Evolutionary conservation across 1,140 invertebrate genomes (phyloP).

Genomic region (Panonychus citri): DNA sequence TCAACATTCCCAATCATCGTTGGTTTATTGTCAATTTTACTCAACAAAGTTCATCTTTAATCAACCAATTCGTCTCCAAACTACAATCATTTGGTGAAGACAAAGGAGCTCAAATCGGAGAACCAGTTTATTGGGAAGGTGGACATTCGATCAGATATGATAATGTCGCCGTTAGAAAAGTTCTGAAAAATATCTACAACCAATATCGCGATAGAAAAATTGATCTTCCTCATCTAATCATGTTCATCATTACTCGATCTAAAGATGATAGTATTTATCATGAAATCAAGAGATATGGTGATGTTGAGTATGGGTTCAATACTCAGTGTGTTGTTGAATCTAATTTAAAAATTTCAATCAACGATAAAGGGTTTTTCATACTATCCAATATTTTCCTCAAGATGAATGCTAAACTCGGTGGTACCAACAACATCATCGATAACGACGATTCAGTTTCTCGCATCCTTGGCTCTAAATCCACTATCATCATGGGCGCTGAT

Average conservation of each 20-base stretch:
- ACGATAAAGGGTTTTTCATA: slow-evolving; percentile 20
- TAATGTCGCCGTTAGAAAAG: no score
- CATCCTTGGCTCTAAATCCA: background rate
- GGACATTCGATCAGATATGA: background rate
- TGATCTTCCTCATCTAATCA: no score
- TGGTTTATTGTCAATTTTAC: background rate
- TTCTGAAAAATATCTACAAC: no score
- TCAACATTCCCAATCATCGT: background rate
- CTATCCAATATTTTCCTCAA: slow-evolving; percentile 52
- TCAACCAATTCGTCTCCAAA: no score
- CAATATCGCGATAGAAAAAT: no score
- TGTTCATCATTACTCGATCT: no score
- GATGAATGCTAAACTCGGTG: slow-evolving; percentile 61
- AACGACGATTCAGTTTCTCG: slow-evolving; percentile 15
- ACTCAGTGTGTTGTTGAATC: slow-evolving; percentile 51
- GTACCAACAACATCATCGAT: slow-evolving; percentile 39
- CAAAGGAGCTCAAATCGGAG: background rate
- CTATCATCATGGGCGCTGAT: slow-evolving; percentile 58
- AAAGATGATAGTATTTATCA: background rate
- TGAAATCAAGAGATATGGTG: slow-evolving; percentile 43
- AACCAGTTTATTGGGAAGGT: background rate
- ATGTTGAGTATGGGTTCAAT: slow-evolving; percentile 42
- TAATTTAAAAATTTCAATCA: slow-evolving; percentile 26
- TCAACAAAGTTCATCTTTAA: no score
- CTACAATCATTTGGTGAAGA: no score